Percentiles rank a stretch among this genome's conserved stretches.
Evolutionary conservation across 2,797 vertebrate genomes (phyloP).

Genomic region (Bradypodion pumilum): DNA sequence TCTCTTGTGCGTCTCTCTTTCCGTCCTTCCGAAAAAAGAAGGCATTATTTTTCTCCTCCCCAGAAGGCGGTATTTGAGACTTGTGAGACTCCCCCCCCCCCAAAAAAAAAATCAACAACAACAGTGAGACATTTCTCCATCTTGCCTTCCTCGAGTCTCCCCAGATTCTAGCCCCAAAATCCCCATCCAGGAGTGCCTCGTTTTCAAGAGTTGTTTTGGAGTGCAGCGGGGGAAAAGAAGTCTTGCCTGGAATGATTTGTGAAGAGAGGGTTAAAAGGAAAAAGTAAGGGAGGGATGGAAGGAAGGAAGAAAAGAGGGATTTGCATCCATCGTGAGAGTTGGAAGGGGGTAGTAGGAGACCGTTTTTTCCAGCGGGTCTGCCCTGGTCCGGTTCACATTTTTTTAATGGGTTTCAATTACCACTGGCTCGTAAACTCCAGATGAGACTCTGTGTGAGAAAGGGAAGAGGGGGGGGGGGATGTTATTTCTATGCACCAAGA

Average conservation of each 20-base stretch:
- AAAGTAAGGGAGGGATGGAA: background rate
- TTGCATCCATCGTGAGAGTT: slow-evolving; percentile 59
- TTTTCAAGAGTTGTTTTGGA: slow-evolving; percentile 55
- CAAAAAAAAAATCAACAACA: too few species aligned
- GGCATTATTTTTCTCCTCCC: background rate
- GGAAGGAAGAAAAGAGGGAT: slow-evolving; percentile 37
- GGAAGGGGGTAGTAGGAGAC: slow-evolving; percentile 53
- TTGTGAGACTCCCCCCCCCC: too few species aligned
- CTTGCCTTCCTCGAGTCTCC: slow-evolving; percentile 7
- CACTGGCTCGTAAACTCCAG: slow-evolving; percentile 91
- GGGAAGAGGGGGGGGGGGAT: slow-evolving; percentile 5
- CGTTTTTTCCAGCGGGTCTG: slow-evolving; percentile 67
- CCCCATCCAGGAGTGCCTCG: slow-evolving; percentile 56
- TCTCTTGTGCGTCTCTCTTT: background rate
- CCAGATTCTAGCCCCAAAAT: slow-evolving; percentile 57
- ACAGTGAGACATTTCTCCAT: slow-evolving; percentile 29
- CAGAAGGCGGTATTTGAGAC: background rate
- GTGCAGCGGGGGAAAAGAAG: slow-evolving; percentile 45
- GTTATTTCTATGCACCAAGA: background rate
- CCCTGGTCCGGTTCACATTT: slow-evolving; percentile 68
- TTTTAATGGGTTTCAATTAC: slow-evolving; percentile 94
- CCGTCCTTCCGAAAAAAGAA: slow-evolving; percentile 39
- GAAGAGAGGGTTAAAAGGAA: slow-evolving; percentile 51
- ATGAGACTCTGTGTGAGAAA: slow-evolving; percentile 81
- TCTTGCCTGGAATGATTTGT: slow-evolving; percentile 73